Conservation (phyloP, 1,140 invertebrate species). For the Saccostrea echinata region DNA sequence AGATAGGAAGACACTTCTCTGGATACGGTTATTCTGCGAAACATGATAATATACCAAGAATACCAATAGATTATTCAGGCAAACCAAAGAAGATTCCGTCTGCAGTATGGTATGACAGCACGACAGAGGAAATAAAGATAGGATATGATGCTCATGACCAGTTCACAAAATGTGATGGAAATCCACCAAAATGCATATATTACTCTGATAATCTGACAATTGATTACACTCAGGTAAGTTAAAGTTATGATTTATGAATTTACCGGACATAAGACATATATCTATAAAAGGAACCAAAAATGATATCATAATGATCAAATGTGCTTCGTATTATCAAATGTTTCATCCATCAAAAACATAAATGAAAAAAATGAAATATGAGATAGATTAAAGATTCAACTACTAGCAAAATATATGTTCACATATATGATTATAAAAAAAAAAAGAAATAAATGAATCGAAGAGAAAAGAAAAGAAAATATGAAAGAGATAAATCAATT, state of each 20-base stretch:
- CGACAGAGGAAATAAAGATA: background rate
- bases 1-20: background rate
- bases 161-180: background rate
- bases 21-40: background rate
- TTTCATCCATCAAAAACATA: no score
- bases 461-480: no score
- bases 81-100: background rate
- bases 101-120: background rate
- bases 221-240: background rate
- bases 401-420: no score
- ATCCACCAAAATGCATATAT: background rate
- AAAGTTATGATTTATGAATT: background rate
- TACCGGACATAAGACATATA: no score
- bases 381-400: no score
- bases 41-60: background rate
- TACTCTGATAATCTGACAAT: background rate
- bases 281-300: no score
- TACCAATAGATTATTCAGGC: background rate
- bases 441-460: no score
- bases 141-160: background rate
- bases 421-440: no score
- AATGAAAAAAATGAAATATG: no score
- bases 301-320: no score
- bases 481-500: no score
- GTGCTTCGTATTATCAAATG: no score